Conservation (phyloP, 2,888 invertebrate genomes). For the Tipula vernalis region DNA sequence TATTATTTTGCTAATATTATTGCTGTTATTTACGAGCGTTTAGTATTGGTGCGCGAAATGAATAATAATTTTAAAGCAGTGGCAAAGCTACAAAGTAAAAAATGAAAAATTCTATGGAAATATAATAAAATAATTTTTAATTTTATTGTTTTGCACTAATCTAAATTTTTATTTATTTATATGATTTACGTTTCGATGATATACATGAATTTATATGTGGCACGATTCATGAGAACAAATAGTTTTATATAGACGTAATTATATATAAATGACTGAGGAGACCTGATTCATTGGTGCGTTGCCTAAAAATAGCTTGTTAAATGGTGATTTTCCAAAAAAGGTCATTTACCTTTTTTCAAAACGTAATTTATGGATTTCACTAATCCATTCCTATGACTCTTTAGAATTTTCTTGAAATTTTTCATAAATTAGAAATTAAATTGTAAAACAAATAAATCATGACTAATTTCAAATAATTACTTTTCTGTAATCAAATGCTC, state of each 20-base stretch:
- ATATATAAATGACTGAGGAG: no score
- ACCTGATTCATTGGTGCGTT: no score
- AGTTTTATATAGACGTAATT: not conserved
- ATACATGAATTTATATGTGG: not conserved
- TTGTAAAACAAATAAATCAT: no score
- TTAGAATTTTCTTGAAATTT: no score
- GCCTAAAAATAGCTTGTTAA: no score
- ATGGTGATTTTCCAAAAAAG: no score
- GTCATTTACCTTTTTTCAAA: no score
- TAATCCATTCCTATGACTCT: no score
- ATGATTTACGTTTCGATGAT: not conserved
- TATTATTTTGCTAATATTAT: not conserved
- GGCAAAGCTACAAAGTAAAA: not conserved
- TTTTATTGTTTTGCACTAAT: not conserved
- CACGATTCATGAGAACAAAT: not conserved
- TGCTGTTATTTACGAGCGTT: not conserved
- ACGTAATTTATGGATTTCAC: no score
- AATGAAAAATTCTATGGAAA: not conserved
- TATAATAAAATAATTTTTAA: not conserved
- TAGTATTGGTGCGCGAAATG: not conserved
- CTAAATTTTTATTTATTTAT: not conserved
- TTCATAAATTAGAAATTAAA: no score
- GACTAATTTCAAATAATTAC: no score
- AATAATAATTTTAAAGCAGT: not conserved
- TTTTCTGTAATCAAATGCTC: no score